phyloP scores from a whole-genome alignment of 2,888 invertebrate species.

The Scaptomyza reducta region DNA sequence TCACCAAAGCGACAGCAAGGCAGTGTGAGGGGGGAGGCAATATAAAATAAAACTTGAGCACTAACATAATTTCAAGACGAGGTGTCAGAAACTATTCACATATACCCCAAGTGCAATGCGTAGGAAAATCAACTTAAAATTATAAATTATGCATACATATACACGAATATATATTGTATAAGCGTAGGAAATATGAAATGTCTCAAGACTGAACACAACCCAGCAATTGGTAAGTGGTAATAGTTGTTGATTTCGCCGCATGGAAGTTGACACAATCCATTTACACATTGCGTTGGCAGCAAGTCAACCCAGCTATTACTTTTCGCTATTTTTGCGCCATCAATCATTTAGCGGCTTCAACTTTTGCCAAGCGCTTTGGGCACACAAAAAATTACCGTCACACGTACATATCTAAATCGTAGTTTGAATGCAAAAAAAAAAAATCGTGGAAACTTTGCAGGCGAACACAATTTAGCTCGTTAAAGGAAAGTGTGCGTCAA shows the following conservation, averaged over 20 bases:
- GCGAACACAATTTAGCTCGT: conserved; percentile 60
- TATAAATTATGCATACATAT: neutral
- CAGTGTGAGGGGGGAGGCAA: neutral
- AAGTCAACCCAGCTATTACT: conserved; percentile 41
- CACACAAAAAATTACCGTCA: neutral
- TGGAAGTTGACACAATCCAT: conserved; percentile 26
- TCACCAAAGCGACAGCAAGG: neutral
- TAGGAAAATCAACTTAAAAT: neutral
- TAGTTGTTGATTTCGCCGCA: conserved; percentile 22
- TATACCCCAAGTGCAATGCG: neutral
- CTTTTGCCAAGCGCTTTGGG: conserved; percentile 23
- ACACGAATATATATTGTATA: neutral
- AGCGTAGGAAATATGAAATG: neutral
- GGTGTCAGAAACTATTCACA: neutral
- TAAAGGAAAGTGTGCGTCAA: conserved; percentile 57
- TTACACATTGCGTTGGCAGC: conserved; percentile 23
- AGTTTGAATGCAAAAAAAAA: conserved; percentile 36
- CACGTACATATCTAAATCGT: conserved; percentile 39
- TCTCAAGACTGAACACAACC: conserved; percentile 1
- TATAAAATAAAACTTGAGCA: conserved; percentile 21
- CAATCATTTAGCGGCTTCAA: conserved; percentile 56
- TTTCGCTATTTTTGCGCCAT: conserved; percentile 31
- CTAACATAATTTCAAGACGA: conserved; percentile 32
- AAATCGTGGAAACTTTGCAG: conserved; percentile 31
- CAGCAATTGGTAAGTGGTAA: conserved; percentile 9